Base-by-base conservation (phyloP, 2,113 vertebrate species). In the Penelope pileata region DNA sequence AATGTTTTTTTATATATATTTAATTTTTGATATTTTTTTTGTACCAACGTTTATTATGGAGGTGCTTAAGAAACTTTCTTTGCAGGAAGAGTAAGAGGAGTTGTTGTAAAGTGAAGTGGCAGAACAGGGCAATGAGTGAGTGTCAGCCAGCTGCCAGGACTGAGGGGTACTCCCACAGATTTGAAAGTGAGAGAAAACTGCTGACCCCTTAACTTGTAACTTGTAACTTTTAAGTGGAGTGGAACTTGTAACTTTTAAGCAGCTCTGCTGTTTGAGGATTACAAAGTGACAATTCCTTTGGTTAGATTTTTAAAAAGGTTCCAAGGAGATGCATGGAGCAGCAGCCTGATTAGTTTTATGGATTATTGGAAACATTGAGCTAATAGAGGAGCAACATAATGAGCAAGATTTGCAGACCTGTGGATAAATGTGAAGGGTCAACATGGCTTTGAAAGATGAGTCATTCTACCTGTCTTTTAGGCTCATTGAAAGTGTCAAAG, bases 151-250 rank as follows among this genome's bases (percentile, higher is more conserved):
- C 2, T 1, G 45, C 11, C 30, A 16, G 34, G 12, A 13, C 14
- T 45, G n/a, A 36, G 62, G 15, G 4, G 27, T 22, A 1, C 17
- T 38, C 29, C 78, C 1, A 1, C 7, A 32, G 27, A 6, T 18
- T 45, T 2, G 0, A n/a, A 67, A 42, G 32, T 16, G 19, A 66
- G 42, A 50, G 45, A 47, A 43, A 90, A 30, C 47, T 66, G 17
- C 30, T 4, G 1, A 34, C 9, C 15, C 9, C 10, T 12, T 56
- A 27, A 14, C 22, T n/a, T 45, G 0, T 10, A 36, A 36, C 23
- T 10, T 26, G 13, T 6, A 7, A 8, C 10, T 45, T 27, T 47
- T 38, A 24, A 79, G 23, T n/a, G n/a, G n/a, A n/a, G 0, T 34
- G 23, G 74, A 48, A 29, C 36, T 10, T 26, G 13, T 6, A 7